These are phyloP conservation scores for Monarcha castaneiventris DNA, from an alignment of 2,113 vertebrate species.

Conservation along the genomic window DNA sequence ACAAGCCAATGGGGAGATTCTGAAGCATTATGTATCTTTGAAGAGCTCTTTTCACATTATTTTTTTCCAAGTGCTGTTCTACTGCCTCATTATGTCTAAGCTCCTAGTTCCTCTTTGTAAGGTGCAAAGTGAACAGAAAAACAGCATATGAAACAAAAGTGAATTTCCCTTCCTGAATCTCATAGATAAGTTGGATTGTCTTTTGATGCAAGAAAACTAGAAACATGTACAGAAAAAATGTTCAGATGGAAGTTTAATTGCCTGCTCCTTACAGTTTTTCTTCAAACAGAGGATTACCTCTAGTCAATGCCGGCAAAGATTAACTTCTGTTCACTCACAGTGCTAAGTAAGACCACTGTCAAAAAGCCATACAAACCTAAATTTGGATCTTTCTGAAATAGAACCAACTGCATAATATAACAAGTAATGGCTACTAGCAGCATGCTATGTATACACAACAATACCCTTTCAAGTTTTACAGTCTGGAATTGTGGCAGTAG, in stretches of 20 bases:
- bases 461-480: slow-evolving; percentile 47
- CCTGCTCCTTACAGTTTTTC: neutral
- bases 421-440: slow-evolving; percentile 47
- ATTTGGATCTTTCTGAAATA: slow-evolving; percentile 56
- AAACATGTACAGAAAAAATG: neutral
- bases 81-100: neutral
- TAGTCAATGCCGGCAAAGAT: neutral
- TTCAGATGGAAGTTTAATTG: neutral
- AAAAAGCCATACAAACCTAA: slow-evolving; percentile 38
- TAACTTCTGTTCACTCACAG: slow-evolving; percentile 6
- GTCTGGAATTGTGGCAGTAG: slow-evolving; percentile 64
- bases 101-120: neutral
- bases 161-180: neutral
- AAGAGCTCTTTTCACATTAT: neutral
- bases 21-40: neutral
- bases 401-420: slow-evolving; percentile 44
- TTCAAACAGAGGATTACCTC: neutral
- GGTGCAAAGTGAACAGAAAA: neutral
- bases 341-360: neutral
- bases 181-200: neutral
- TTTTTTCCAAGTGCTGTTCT: neutral
- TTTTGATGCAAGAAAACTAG: neutral
- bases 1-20: neutral
- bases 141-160: neutral
- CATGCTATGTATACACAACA: slow-evolving; percentile 20